phyloP scores from a whole-genome alignment of 2,113 vertebrate species.

The Carollia perspicillata region DNA sequence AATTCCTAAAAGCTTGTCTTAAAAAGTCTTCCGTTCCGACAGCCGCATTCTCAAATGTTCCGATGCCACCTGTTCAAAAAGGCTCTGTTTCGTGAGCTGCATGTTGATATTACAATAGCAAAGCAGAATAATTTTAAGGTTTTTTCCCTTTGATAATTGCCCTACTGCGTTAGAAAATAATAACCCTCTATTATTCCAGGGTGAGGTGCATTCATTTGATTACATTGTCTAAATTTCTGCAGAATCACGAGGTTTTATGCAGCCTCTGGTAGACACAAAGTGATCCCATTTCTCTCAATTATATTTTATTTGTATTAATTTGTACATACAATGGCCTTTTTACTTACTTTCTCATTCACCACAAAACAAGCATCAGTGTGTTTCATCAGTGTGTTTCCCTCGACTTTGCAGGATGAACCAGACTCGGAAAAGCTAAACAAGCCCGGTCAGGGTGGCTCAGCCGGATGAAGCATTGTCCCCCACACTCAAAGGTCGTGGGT shows the following conservation, averaged over 20 bases:
- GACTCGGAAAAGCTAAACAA: neutral
- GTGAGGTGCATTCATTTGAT: conserved; percentile 75
- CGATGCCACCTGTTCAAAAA: conserved; percentile 15
- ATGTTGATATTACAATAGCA: conserved; percentile 65
- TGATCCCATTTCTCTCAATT: conserved; percentile 74
- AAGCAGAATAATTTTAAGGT: conserved; percentile 61
- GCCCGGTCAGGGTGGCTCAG: too few relatives aligned
- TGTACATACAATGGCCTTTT: conserved; percentile 62
- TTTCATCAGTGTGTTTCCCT: too few relatives aligned
- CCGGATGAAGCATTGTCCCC: too few relatives aligned
- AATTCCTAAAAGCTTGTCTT: conserved; percentile 39
- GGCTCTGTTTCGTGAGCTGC: conserved; percentile 56
- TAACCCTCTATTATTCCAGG: conserved; percentile 67
- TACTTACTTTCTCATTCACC: conserved; percentile 61
- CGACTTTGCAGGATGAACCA: neutral
- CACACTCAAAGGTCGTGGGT: too few relatives aligned
- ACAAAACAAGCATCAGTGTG: conserved; percentile 60
- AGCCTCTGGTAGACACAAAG: conserved; percentile 61
- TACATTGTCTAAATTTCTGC: conserved; percentile 75
- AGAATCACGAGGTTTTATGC: conserved; percentile 63
- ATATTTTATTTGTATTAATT: conserved; percentile 66
- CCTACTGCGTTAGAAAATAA: conserved; percentile 79
- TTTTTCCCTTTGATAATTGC: conserved; percentile 77
- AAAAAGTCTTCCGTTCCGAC: conserved; percentile 44
- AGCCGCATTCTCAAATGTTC: conserved; percentile 49